Conservation (phyloP, 2,888 invertebrate genomes). For the Microchrysa polita region DNA sequence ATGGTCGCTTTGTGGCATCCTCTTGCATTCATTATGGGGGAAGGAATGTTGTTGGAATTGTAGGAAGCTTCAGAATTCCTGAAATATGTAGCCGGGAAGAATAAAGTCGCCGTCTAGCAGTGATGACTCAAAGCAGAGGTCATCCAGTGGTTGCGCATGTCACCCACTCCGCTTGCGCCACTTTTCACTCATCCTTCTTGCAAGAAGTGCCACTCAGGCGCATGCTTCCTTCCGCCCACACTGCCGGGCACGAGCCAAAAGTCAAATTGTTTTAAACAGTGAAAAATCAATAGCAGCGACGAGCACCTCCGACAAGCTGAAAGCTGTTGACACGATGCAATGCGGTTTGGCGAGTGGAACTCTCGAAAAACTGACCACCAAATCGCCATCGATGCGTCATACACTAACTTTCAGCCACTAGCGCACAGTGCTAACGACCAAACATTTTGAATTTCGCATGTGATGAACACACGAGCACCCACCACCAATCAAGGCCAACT, state of each 20-base stretch:
- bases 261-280: background rate
- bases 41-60: too few species aligned
- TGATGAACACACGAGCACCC: background rate
- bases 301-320: background rate
- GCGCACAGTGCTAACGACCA: constrained; percentile 7
- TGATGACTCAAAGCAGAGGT: constrained; percentile 19
- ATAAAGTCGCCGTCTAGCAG: background rate
- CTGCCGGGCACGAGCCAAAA: background rate
- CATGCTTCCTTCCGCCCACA: background rate
- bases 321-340: background rate
- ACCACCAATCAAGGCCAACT: constrained; percentile 18
- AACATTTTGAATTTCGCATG: constrained; percentile 11
- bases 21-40: too few species aligned
- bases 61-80: too few species aligned
- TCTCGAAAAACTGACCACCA: background rate
- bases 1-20: too few species aligned
- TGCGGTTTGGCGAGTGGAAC: background rate
- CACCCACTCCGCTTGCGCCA: constrained; percentile 20
- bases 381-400: constrained; percentile 32
- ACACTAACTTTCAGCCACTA: constrained; percentile 13
- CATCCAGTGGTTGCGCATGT: constrained; percentile 22
- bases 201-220: constrained; percentile 12
- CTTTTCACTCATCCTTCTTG: background rate
- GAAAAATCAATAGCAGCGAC: constrained; percentile 1
- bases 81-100: too few species aligned